Evolutionary conservation across 2,113 vertebrate species (phyloP).

Genomic region (Poicephalus meyeri): DNA sequence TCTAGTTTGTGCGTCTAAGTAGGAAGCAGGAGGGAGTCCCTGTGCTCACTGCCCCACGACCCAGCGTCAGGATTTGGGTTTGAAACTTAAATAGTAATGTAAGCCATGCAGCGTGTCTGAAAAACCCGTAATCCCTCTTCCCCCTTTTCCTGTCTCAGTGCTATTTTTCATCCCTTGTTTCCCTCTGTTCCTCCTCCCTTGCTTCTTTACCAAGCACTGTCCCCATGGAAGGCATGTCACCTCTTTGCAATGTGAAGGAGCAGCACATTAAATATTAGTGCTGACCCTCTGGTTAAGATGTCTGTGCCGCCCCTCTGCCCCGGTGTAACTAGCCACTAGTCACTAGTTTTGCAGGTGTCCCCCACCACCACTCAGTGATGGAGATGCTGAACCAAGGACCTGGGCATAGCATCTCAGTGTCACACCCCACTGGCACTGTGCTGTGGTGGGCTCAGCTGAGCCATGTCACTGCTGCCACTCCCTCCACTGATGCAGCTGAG

Average conservation of each 20-base stretch:
- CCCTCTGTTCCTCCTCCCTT: neutral
- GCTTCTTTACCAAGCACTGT: neutral
- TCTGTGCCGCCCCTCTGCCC: neutral
- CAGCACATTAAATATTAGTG: neutral
- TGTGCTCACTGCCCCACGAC: fast-evolving
- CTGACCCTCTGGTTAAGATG: neutral
- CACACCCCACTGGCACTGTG: fast-evolving
- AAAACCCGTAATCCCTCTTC: neutral
- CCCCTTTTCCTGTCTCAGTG: neutral
- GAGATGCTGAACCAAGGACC: neutral
- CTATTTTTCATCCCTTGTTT: neutral
- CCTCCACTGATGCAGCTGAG: fast-evolving
- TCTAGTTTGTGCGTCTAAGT: fast-evolving
- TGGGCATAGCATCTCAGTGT: fast-evolving
- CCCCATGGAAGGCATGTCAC: neutral
- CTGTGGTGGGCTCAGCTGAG: neutral
- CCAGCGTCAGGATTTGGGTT: neutral
- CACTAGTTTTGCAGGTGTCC: neutral
- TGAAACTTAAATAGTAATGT: neutral
- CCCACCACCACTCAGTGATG: fast-evolving
- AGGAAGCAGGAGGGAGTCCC: neutral
- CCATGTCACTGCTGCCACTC: neutral
- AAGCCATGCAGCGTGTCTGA: neutral
- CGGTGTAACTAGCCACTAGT: neutral
- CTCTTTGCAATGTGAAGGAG: neutral